These are phyloP conservation scores for Melinopterus prodromus DNA, from an alignment of 2,888 invertebrate genomes.

Conservation along the genomic window DNA sequence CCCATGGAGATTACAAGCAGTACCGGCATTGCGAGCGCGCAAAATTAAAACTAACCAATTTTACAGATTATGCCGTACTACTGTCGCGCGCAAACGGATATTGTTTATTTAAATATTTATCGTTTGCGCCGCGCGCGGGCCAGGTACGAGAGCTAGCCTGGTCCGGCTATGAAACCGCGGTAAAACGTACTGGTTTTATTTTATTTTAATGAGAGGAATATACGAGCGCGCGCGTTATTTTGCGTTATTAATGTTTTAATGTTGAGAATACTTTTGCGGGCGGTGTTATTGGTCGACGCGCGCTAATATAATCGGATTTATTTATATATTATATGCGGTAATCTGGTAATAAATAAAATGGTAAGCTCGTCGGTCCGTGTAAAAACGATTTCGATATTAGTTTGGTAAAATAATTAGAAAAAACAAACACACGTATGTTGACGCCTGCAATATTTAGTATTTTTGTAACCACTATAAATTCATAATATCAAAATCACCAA, in stretches of 20 bases:
- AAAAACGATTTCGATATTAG: background rate
- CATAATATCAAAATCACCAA: too few species aligned
- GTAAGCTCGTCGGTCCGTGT: background rate
- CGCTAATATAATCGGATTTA: background rate
- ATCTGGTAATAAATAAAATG: background rate
- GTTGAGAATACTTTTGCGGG: background rate
- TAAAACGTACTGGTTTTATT: background rate
- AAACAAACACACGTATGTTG: too few species aligned
- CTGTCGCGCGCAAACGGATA: background rate
- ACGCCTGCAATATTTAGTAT: too few species aligned
- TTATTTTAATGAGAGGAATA: background rate
- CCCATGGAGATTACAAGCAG: background rate
- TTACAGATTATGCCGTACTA: slow-evolving; percentile 8
- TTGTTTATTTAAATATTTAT: slow-evolving; percentile 4
- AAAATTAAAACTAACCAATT: slow-evolving; percentile 26
- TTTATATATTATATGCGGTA: background rate
- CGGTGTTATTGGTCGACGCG: background rate
- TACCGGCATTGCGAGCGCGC: background rate
- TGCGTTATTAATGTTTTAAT: background rate
- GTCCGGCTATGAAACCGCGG: background rate
- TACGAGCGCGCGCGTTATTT: background rate
- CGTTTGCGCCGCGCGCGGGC: background rate
- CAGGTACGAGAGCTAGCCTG: background rate
- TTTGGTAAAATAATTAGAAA: too few species aligned
- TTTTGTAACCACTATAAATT: too few species aligned